Percentiles rank a stretch among this genome's conserved stretches.
These are phyloP conservation scores for Acanthacorydalis orientalis DNA, from an alignment of 2,888 invertebrate genomes.

Conservation along the genomic window DNA sequence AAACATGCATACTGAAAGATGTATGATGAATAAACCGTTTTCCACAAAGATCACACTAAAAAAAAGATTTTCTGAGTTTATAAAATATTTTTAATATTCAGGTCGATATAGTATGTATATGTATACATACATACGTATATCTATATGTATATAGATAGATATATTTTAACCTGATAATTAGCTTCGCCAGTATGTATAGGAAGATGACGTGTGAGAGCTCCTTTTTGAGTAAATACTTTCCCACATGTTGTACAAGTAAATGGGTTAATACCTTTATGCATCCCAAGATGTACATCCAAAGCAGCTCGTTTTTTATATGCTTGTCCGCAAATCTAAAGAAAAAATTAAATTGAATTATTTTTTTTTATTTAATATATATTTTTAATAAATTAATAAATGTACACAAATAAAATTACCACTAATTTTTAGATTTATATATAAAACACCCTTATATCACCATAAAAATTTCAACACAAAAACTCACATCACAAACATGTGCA, in stretches of 20 bases:
- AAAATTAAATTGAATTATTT: neutral
- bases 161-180: slow-evolving; percentile 19
- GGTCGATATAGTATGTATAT: too few species aligned
- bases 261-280: slow-evolving; percentile 31
- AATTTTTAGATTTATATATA: neutral
- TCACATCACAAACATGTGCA: slow-evolving; percentile 26
- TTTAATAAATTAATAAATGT: neutral
- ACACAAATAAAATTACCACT: neutral
- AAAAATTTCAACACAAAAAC: neutral
- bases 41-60: slow-evolving; percentile 23
- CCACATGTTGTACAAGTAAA: slow-evolving; percentile 30
- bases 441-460: too few species aligned
- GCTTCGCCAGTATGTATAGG: slow-evolving; percentile 33
- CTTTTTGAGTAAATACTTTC: slow-evolving; percentile 36
- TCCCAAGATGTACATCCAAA: slow-evolving; percentile 30
- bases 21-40: slow-evolving; percentile 41
- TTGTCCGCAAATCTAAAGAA: slow-evolving; percentile 31
- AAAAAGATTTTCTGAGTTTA: neutral
- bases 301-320: slow-evolving; percentile 31
- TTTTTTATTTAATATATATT: neutral
- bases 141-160: neutral
- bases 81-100: neutral
- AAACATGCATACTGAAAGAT: slow-evolving; percentile 50
- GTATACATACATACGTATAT: too few species aligned
- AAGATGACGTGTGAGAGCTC: slow-evolving; percentile 30